These are phyloP conservation scores for Anthonomus grandis DNA, from an alignment of 1,140 invertebrate species.

Conservation along the genomic window DNA sequence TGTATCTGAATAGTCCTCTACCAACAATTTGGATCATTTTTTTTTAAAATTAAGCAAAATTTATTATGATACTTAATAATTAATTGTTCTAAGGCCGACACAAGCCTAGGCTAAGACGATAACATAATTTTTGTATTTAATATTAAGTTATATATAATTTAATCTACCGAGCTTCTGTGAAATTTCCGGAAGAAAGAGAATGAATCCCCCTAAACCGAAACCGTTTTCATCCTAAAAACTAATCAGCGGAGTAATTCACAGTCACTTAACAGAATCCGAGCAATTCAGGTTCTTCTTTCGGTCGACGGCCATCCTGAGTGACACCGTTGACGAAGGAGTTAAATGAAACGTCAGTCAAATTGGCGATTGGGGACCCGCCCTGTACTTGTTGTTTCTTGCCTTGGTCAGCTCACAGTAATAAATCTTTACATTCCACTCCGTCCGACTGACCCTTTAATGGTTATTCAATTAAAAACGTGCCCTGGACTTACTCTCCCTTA, in stretches of 20 bases:
- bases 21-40: no score
- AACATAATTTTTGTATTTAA: no score
- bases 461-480: slow-evolving; percentile 31
- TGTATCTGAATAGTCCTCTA: no score
- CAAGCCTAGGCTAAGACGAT: no score
- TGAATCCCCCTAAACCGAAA: no score
- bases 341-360: slow-evolving; percentile 50
- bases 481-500: slow-evolving; percentile 18
- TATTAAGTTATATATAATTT: background rate
- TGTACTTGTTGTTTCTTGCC: slow-evolving; percentile 46
- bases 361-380: slow-evolving; percentile 42
- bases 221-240: no score
- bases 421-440: slow-evolving; percentile 39
- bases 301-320: slow-evolving; percentile 40
- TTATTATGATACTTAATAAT: no score
- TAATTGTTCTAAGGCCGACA: no score
- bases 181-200: no score
- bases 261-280: slow-evolving; percentile 1
- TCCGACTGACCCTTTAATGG: slow-evolving; percentile 26
- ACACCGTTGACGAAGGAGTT: slow-evolving; percentile 44
- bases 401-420: slow-evolving; percentile 44
- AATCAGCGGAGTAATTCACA: background rate
- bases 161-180: background rate
- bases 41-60: no score
- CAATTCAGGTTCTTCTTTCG: slow-evolving; percentile 34